phyloP scores from a whole-genome alignment of 2,888 invertebrate species.

The Aleiodes leptofemur region DNA sequence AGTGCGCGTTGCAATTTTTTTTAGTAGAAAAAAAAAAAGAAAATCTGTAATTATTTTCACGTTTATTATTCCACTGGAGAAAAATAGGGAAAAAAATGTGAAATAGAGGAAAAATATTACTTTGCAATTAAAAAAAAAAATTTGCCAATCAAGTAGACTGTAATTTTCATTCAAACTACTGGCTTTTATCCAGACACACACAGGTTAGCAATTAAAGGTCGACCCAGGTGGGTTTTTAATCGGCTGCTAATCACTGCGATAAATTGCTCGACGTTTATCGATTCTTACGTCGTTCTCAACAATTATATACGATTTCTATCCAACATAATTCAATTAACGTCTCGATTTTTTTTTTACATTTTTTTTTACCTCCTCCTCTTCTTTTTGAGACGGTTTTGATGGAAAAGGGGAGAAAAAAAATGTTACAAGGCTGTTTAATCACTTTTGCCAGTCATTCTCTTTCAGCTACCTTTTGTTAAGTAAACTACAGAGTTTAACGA shows the following conservation, averaged over 20 bases:
- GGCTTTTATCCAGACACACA: constrained; percentile 27
- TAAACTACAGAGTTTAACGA: constrained; percentile 60
- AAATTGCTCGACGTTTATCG: constrained; percentile 50
- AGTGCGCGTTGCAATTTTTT: constrained; percentile 49
- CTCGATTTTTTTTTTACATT: not conserved
- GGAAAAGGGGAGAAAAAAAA: not conserved
- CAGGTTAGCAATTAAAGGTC: constrained; percentile 45
- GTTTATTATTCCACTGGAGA: constrained; percentile 12
- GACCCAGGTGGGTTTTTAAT: constrained; percentile 54
- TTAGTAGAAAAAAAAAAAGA: constrained; percentile 32
- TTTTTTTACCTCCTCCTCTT: constrained; percentile 3
- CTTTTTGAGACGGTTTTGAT: not conserved
- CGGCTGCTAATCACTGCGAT: constrained; percentile 61
- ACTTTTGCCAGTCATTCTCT: constrained; percentile 33
- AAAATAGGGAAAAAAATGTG: not conserved
- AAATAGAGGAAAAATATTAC: not conserved
- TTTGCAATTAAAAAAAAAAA: not conserved
- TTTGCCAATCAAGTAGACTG: constrained; percentile 21
- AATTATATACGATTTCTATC: constrained; percentile 10
- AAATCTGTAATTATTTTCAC: constrained; percentile 39
- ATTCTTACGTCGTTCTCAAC: constrained; percentile 11
- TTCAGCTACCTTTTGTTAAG: constrained; percentile 48
- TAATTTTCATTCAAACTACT: constrained; percentile 36
- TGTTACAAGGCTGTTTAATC: constrained; percentile 32
- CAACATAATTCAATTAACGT: constrained; percentile 24